Evolutionary conservation across 2,797 vertebrate genomes (phyloP), one percentile per base, ranked within the genome.

Genomic region (Eremophila alpestris): DNA sequence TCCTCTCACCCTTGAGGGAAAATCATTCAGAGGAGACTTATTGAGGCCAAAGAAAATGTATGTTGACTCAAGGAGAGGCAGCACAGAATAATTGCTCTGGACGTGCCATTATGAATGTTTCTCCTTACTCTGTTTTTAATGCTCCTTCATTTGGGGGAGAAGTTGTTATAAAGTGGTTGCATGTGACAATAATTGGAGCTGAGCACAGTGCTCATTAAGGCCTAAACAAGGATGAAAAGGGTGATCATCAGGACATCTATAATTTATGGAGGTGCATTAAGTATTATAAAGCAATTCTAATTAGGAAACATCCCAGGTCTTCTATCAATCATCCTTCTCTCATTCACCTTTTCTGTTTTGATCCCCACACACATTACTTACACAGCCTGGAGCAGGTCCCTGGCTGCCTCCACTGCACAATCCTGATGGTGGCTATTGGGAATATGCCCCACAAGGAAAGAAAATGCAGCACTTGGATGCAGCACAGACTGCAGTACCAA

Each of bases 191-290:
- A 83, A 95, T 51, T 90, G 62, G 94, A 93, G 27, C 36, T 68
- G 36, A 30, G 0, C 56, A 68, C 45, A 83, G 81, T 52, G 60
- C 18, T 96, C 67, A 89, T 95, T 95, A 94, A n/a, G 77, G 43
- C 36, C 81, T 85, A 95, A 96, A 96, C 87, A 84, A 95, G 70
- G 62, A 93, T 60, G 90, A 94, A 93, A 75, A 96, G 89, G 30
- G 82, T 41, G 46, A 85, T 65, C 43, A 89, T 27, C 58, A 59
- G 36, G 71, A 34, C 65, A 79, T 46, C 76, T 65, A 83, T 80
- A 94, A 93, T 93, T 96, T 92, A 97, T 93, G 83, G 24, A 30
- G 34, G n/a, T 79, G 51, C 58, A 38, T 87, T 90, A 95, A 90
- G 75, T 74, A 73, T 80, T 93, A 93, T 41, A 84, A 45, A 91